phyloP scores from a whole-genome alignment of 2,113 vertebrate genomes.

The Maccullochella peelii region DNA sequence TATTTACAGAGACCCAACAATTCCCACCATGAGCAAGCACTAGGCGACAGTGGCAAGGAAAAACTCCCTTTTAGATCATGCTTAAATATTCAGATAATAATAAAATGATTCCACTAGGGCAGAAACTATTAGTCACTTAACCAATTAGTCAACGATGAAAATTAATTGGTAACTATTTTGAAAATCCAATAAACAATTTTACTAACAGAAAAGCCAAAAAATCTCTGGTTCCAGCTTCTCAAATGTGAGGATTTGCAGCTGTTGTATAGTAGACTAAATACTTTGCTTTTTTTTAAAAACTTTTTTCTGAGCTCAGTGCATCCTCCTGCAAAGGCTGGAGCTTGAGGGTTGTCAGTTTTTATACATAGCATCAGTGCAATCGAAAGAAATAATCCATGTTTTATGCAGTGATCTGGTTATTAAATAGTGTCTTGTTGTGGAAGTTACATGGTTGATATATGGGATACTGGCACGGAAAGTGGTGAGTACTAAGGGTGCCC shows the following conservation, averaged over 20 bases:
- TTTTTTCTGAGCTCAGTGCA: too few relatives aligned
- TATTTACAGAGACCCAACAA: too few relatives aligned
- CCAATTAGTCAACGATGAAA: too few relatives aligned
- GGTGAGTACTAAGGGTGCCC: background rate
- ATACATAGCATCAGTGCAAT: background rate
- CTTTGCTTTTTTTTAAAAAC: too few relatives aligned
- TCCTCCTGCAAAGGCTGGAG: background rate
- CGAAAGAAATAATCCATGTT: background rate
- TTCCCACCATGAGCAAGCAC: too few relatives aligned
- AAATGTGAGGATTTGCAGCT: background rate
- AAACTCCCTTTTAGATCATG: too few relatives aligned
- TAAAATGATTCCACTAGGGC: background rate
- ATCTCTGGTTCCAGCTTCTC: background rate
- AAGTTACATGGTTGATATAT: background rate
- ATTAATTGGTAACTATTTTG: background rate
- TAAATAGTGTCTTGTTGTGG: background rate
- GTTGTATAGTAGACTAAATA: background rate
- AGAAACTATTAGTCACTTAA: background rate
- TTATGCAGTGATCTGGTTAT: background rate
- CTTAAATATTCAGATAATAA: too few relatives aligned
- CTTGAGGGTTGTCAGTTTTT: too few relatives aligned
- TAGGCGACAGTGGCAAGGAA: too few relatives aligned
- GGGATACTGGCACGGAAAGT: background rate
- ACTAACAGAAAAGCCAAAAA: too few relatives aligned
- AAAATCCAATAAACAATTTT: too few relatives aligned